Percentiles rank a stretch among this genome's conserved stretches.
Evolutionary conservation across 2,113 vertebrate genomes (phyloP).

Genomic region (Tylochromis polylepis): DNA sequence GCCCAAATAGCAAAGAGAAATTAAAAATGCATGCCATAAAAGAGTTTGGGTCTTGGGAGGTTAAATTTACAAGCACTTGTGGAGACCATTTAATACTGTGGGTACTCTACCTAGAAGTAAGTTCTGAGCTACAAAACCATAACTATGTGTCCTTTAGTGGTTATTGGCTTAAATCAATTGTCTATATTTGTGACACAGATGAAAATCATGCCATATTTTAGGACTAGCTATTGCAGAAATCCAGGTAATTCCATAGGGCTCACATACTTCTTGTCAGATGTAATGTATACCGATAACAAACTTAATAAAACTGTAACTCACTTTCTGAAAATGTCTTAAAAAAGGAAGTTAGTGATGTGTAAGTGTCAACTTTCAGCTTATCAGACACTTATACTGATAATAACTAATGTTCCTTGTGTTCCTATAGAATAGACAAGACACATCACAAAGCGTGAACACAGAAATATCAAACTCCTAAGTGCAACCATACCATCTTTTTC

Average conservation of each 20-base stretch:
- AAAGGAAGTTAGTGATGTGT: neutral
- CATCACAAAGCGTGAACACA: neutral
- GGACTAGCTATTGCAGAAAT: neutral
- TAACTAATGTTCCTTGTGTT: neutral
- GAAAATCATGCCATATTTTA: neutral
- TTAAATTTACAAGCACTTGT: no score
- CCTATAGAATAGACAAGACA: neutral
- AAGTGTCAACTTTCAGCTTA: neutral
- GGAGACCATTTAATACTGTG: neutral
- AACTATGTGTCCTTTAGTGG: neutral
- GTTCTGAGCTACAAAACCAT: neutral
- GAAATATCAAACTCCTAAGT: neutral
- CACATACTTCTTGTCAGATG: neutral
- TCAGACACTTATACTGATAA: neutral
- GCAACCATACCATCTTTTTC: neutral
- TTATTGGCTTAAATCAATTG: neutral
- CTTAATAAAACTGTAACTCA: neutral
- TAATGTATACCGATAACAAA: neutral
- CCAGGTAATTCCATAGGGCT: neutral
- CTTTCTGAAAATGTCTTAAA: neutral
- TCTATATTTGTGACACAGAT: neutral
- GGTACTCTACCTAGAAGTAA: neutral
- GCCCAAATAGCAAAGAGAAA: no score
- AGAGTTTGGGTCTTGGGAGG: no score
- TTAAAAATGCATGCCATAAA: no score